Base-by-base conservation (phyloP, 2,888 invertebrate species). In the Cephus rjabovi region DNA sequence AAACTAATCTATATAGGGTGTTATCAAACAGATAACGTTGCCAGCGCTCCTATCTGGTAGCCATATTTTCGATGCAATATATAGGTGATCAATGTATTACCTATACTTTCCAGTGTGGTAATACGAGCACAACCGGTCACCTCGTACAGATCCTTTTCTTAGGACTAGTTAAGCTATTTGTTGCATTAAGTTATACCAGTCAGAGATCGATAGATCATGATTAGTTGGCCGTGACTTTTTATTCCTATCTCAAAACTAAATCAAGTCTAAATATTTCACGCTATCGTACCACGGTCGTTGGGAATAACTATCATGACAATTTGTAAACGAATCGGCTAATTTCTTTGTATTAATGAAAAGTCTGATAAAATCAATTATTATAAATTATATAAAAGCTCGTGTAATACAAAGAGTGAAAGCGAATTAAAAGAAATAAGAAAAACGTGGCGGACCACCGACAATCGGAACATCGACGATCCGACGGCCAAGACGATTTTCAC, bases 61-160 rank as follows among this genome's bases (percentile, higher is more conserved):
- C 89, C 86, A 89, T 89, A 90, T 91, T 90, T 90, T 90, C 87
- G 88, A 90, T 91, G 88, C 87, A 90, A 91, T 89, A 89, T 89
- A 90, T 89, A 90, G 90, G 89, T 89, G 89, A 90, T 89, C 89
- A 90, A 90, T 91, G 88, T 87, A 88, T 87, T 85, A 69, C 37
- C 73, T 76, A 35, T 77, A 74, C 76, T 76, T 35, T 69, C 69
- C 76, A 79, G 79, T 79, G 73, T 56, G 74, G 33, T 76, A 76
- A 73, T 75, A 69, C 68, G 74, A 74, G 74, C 37, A 74, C 12
- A 23, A 30, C 71, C 31, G 31, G 9, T 56, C 23, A 56, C 56
- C 56, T 56, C 56, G 56, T 23, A 15, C 23, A 56, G 56, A 56
- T 56, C 9, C 23, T 56, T 56, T 56, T 56, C 40, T 23, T 23